phyloP scores from a whole-genome alignment of 2,888 invertebrate species.

The Panzeria rudis region DNA sequence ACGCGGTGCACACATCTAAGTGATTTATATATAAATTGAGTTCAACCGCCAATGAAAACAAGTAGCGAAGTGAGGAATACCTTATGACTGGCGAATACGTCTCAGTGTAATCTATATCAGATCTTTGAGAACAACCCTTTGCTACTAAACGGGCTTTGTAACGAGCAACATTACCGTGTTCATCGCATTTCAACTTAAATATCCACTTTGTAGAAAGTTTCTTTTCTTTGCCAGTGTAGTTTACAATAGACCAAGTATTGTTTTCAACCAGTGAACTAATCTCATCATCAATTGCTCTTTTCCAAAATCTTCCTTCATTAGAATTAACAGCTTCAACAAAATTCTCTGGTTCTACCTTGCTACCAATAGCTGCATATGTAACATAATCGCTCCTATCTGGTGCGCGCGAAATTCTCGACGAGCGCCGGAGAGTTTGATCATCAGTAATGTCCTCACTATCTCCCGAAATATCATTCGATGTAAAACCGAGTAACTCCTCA shows the following conservation, averaged over 20 bases:
- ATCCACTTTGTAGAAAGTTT: constrained; percentile 27
- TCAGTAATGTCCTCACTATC: constrained; percentile 12
- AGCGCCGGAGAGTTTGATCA: neutral
- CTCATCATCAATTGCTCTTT: neutral
- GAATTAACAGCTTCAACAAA: constrained; percentile 5
- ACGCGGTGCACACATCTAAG: too few species aligned
- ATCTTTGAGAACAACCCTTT: too few species aligned
- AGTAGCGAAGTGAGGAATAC: too few species aligned
- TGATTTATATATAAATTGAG: too few species aligned
- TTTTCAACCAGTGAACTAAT: constrained; percentile 22
- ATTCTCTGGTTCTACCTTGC: neutral
- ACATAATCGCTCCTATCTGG: constrained; percentile 10
- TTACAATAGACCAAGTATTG: neutral
- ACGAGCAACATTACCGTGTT: constrained; percentile 3
- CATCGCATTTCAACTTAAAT: constrained; percentile 24
- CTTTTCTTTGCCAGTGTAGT: neutral
- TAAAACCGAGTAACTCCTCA: constrained; percentile 10
- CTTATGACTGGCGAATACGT: too few species aligned
- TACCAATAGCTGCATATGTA: neutral
- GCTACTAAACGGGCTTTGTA: too few species aligned
- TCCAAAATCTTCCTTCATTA: neutral
- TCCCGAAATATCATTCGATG: neutral
- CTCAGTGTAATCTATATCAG: too few species aligned
- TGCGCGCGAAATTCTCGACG: constrained; percentile 3
- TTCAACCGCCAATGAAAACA: too few species aligned